Percentiles rank a stretch among this genome's conserved stretches.
Evolutionary conservation across 2,888 invertebrate genomes (phyloP).

Genomic region (Parthenolecanium corni): DNA sequence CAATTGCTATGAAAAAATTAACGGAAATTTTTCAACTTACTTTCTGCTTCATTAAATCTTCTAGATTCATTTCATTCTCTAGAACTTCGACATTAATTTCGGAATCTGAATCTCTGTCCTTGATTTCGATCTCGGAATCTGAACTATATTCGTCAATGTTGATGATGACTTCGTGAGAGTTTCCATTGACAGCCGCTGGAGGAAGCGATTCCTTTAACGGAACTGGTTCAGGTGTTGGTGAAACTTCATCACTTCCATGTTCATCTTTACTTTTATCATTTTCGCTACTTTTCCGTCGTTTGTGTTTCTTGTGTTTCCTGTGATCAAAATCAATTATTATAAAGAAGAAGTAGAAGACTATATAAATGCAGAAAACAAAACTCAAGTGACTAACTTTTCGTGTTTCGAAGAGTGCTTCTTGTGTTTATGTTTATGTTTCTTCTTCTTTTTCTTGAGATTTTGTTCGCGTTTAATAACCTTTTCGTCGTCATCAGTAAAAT

Average conservation of each 20-base stretch:
- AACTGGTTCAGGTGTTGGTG: background rate
- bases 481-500: conserved; percentile 34
- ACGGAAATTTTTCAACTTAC: conserved; percentile 40
- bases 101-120: conserved; percentile 36
- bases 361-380: too few relatives aligned
- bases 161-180: conserved; percentile 10
- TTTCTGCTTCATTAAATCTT: conserved; percentile 82
- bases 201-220: too few relatives aligned
- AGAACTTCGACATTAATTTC: conserved; percentile 55
- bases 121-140: conserved; percentile 22
- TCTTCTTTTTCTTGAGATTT: conserved; percentile 49
- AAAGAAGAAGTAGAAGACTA: background rate
- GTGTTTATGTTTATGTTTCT: conserved; percentile 50
- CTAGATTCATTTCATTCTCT: conserved; percentile 75
- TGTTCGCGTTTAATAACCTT: conserved; percentile 35
- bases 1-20: background rate
- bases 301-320: conserved; percentile 47
- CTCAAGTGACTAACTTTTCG: conserved; percentile 38
- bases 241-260: conserved; percentile 32
- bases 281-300: conserved; percentile 41
- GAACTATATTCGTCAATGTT: conserved; percentile 25
- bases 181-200: conserved; percentile 9
- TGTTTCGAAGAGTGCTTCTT: conserved; percentile 43
- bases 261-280: conserved; percentile 40
- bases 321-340: conserved; percentile 33